These are phyloP conservation scores for Agrochola lychnidis DNA, from an alignment of 2,888 invertebrate genomes.

Conservation along the genomic window DNA sequence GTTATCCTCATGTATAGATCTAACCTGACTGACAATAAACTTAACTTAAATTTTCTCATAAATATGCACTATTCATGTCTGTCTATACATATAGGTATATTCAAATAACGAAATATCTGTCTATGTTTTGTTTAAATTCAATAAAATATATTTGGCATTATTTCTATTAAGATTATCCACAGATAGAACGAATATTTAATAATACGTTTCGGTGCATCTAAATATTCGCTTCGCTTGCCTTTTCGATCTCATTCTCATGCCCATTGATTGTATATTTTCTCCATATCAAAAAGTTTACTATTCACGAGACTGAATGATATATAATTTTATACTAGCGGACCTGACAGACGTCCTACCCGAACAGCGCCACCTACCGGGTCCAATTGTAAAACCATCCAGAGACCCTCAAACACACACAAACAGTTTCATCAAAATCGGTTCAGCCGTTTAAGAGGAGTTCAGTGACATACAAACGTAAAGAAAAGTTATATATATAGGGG, in stretches of 20 bases:
- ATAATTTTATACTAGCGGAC: neutral
- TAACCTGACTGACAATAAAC: neutral
- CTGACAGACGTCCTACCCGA: neutral
- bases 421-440: neutral
- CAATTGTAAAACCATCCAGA: neutral
- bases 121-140: conserved; percentile 10
- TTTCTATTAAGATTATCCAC: conserved; percentile 1
- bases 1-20: neutral
- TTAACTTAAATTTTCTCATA: neutral
- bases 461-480: neutral
- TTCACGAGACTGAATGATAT: neutral
- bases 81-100: neutral
- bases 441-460: neutral
- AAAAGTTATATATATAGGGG: no score
- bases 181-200: conserved; percentile 14
- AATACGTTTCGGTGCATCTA: neutral
- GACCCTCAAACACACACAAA: neutral
- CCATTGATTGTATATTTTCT: conserved; percentile 7
- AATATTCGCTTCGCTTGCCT: neutral
- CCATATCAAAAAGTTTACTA: neutral
- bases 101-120: neutral
- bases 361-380: neutral
- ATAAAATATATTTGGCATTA: neutral
- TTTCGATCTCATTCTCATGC: conserved; percentile 18
- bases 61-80: neutral